Conservation (phyloP, 2,113 vertebrate species). For the Atrichornis clamosus region DNA sequence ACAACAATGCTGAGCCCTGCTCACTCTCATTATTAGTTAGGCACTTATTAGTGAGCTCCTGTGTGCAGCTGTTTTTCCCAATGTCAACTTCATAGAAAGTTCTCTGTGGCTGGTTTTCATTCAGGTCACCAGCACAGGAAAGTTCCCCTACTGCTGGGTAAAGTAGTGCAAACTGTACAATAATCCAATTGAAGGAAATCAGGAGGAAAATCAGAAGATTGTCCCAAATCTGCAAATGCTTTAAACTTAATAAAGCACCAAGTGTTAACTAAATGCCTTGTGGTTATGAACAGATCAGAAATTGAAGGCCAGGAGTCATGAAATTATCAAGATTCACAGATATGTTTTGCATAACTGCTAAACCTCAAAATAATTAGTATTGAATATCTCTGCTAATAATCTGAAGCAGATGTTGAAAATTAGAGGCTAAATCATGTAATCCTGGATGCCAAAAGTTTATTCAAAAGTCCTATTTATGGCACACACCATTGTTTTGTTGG, state of each 20-base stretch:
- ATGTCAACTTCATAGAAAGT: neutral
- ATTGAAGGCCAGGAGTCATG: neutral
- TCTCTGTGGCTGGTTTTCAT: neutral
- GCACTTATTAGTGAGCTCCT: neutral
- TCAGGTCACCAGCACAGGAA: neutral
- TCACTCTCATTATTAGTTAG: neutral
- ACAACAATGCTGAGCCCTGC: neutral
- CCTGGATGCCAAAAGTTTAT: neutral
- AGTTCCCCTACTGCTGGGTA: neutral
- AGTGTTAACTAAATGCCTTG: neutral
- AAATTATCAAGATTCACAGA: neutral
- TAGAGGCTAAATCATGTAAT: neutral
- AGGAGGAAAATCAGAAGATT: neutral
- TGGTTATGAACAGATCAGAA: neutral
- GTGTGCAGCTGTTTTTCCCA: neutral
- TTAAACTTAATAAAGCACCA: neutral
- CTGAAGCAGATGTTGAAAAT: constrained; percentile 18
- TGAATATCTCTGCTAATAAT: neutral
- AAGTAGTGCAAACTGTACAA: neutral
- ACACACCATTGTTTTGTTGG: neutral
- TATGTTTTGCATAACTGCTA: neutral
- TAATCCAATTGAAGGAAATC: neutral
- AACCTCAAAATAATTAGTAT: neutral
- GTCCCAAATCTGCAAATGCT: neutral
- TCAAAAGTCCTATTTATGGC: neutral